Evolutionary conservation across 2,113 vertebrate genomes (phyloP).

Genomic region (Sciurus niger): DNA sequence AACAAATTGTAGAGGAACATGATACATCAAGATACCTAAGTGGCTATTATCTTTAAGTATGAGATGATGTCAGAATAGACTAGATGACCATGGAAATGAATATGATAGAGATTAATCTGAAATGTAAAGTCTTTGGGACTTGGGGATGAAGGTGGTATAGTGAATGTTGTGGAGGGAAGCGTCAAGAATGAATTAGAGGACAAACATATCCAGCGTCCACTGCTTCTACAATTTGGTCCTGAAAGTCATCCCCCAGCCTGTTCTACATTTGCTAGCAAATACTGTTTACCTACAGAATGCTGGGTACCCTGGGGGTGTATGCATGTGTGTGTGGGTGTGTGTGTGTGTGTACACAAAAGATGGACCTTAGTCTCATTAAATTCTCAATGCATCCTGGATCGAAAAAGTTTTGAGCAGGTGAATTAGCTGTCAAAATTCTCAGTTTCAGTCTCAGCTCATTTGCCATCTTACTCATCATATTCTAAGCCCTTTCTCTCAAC

Average conservation of each 20-base stretch:
- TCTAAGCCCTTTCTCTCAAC: neutral
- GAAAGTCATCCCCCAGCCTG: neutral
- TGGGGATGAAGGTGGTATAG: neutral
- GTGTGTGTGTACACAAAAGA: neutral
- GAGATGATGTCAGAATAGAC: neutral
- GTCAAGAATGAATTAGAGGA: neutral
- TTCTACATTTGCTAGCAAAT: neutral
- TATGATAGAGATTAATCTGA: neutral
- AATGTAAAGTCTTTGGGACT: neutral
- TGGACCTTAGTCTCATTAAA: neutral
- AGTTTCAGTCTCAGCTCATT: neutral
- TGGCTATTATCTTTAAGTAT: neutral
- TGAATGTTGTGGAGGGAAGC: neutral
- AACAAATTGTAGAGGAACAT: neutral
- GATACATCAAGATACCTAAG: neutral
- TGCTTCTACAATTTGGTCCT: neutral
- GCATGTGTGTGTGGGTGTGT: neutral
- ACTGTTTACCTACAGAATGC: neutral
- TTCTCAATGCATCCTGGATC: neutral
- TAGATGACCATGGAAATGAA: no score
- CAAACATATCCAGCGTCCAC: no score
- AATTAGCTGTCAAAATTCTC: slow-evolving; percentile 53
- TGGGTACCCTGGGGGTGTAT: neutral
- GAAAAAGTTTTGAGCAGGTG: neutral
- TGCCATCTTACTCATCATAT: neutral